Percentiles rank a stretch among this genome's conserved stretches.
Conservation (phyloP, 37 sponge, comb jelly and placozoan species). For the Diacarnus erythraeanus region DNA sequence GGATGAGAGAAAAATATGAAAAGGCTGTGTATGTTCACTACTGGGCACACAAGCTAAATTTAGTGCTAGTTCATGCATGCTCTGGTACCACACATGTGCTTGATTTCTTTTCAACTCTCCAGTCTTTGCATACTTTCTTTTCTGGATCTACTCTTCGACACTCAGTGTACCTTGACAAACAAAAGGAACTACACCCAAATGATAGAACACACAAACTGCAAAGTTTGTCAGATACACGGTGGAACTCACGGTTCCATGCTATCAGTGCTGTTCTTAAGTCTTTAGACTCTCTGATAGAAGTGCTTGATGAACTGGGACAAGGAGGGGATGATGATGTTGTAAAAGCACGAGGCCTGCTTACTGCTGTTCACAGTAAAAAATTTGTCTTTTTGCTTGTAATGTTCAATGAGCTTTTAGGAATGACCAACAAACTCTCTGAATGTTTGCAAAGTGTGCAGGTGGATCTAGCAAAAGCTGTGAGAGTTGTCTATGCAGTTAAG, state of each 20-base stretch:
- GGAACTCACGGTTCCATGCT: constrained; percentile 34
- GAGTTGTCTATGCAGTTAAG: constrained; percentile 14
- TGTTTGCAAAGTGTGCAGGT: constrained; percentile 20
- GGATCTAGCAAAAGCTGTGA: constrained; percentile 34
- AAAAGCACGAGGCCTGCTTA: constrained; percentile 27
- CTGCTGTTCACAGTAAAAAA: constrained; percentile 3
- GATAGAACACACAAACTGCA: constrained; percentile 36
- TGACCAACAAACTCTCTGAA: constrained; percentile 22
- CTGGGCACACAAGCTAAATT: constrained; percentile 20
- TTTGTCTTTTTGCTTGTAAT: constrained; percentile 28
- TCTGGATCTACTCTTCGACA: constrained; percentile 45
- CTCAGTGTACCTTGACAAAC: constrained; percentile 16
- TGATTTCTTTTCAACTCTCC: constrained; percentile 39
- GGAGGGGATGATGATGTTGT: constrained; percentile 23
- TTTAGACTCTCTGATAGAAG: constrained; percentile 20
- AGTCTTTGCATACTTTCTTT: constrained; percentile 40
- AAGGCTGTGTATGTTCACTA: constrained; percentile 16
- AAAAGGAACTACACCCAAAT: constrained; percentile 45
- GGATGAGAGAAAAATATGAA: constrained; percentile 21
- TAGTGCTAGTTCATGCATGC: constrained; percentile 21
- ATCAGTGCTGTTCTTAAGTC: too few relatives aligned
- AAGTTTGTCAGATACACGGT: constrained; percentile 44
- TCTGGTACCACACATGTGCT: constrained; percentile 13
- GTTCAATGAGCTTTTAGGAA: constrained; percentile 18
- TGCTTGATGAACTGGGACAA: constrained; percentile 13